Evolutionary conservation across 2,797 vertebrate species (phyloP), one percentile per base, ranked within the genome.

Genomic region (Eospalax fontanierii): DNA sequence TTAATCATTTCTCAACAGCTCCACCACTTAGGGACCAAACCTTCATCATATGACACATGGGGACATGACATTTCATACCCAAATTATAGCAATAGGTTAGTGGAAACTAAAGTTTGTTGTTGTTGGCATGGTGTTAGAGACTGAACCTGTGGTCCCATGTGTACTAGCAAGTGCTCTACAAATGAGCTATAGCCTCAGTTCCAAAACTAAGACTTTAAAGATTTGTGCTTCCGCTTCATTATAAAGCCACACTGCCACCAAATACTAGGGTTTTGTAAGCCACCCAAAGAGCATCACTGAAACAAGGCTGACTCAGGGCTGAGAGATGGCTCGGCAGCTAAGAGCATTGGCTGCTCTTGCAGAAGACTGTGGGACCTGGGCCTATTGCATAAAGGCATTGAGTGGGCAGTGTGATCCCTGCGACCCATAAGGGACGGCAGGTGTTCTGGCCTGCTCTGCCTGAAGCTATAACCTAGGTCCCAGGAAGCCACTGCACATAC

Each of bases 121-220:
- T 38, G 35, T 40, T 73, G 9, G 71, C 35, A 73, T 22, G 35
- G n/a, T n/a, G 28, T 15, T 87, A 38, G 70, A 30, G 1, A 87
- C 12, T n/a, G 19, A 87, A 75, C 38, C 2, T 24, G 26, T 50
- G 19, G 21, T 4, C 28, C 75, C 38, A 61, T 14, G 38, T 21
- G 63, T 61, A 18, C 35, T 61, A 28, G 35, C 71, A 73, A 73
- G 35, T 40, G 11, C 22, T 40, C 38, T 40, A 40, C 71, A 21
- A 73, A 16, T 73, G 38, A 40, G 71, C 35, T 38, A 40, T 35
- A 73, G 21, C 22, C 71, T 22, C 22, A 40, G 85, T 2, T 74
- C 10, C 22, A 38, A 96, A 90, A 74, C 9, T 74, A 59, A n/a
- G 22, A 82, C n/a, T 82, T 95, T 75, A 87, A n/a, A n/a, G n/a